Conservation (phyloP, 2,797 vertebrate species). For the Australoheros facetus region DNA sequence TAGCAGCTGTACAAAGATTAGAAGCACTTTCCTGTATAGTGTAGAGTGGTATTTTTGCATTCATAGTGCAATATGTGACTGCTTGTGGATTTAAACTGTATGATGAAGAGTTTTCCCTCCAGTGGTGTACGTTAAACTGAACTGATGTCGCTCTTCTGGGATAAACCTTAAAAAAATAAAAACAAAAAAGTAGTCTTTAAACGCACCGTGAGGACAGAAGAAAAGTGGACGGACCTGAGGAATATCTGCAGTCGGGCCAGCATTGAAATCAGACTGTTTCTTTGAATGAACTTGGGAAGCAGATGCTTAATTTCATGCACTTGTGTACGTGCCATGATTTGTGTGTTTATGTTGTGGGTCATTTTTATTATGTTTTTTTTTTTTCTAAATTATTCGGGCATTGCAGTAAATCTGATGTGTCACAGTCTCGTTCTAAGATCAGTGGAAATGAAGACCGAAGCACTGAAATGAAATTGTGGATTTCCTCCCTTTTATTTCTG, state of each 20-base stretch:
- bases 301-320: constrained; percentile 34
- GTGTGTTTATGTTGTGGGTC: constrained; percentile 22
- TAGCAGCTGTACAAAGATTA: constrained; percentile 60
- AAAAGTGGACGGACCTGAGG: constrained; percentile 3
- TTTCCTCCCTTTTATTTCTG: neutral
- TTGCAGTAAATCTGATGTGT: constrained; percentile 32
- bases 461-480: neutral
- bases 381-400: constrained; percentile 44
- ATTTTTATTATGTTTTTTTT: constrained; percentile 8
- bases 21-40: constrained; percentile 71
- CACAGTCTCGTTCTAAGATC: neutral
- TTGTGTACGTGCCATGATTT: constrained; percentile 31
- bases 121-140: constrained; percentile 7
- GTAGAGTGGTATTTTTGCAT: constrained; percentile 71
- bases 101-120: constrained; percentile 29
- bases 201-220: neutral
- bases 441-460: neutral
- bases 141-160: constrained; percentile 19
- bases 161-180: neutral
- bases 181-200: constrained; percentile 29
- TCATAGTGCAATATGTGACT: constrained; percentile 80
- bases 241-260: constrained; percentile 25
- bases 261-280: constrained; percentile 7
- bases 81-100: constrained; percentile 50
- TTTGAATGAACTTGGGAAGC: constrained; percentile 10